Evolutionary conservation across 2,113 vertebrate genomes (phyloP).

Genomic region (Oostethus manadensis): DNA sequence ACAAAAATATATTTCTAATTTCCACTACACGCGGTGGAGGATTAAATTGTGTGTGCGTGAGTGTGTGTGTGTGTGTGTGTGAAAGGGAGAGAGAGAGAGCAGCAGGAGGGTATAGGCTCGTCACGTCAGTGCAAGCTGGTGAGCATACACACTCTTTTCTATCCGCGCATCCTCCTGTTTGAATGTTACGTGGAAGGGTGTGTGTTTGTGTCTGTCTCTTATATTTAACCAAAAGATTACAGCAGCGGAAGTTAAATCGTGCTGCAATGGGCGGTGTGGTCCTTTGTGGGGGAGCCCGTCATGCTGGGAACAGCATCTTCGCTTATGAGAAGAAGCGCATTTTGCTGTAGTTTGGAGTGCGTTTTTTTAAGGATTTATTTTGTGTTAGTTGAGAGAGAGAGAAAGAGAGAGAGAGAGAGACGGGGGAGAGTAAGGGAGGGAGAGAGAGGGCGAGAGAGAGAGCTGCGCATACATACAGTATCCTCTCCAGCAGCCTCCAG

Average conservation of each 20-base stretch:
- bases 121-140: slow-evolving; percentile 49
- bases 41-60: slow-evolving; percentile 30
- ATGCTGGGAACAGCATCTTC: no score
- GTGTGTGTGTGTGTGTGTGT: no score
- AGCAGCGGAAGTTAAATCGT: slow-evolving; percentile 89
- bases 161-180: neutral
- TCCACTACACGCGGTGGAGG: slow-evolving; percentile 47
- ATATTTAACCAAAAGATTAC: slow-evolving; percentile 82
- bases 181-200: neutral
- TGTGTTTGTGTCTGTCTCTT: slow-evolving; percentile 49
- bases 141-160: slow-evolving; percentile 31
- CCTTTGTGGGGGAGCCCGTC: no score
- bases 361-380: neutral
- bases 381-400: neutral
- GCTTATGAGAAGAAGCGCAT: neutral
- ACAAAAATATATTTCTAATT: neutral
- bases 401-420: neutral
- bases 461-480: slow-evolving; percentile 79
- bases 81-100: slow-evolving; percentile 12
- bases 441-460: slow-evolving; percentile 78
- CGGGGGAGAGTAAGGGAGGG: slow-evolving; percentile 64
- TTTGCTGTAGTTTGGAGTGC: neutral
- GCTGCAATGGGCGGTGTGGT: slow-evolving; percentile 86
- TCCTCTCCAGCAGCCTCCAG: slow-evolving; percentile 73
- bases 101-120: slow-evolving; percentile 6